A percentile compares a stretch with the other conserved stretches of the same genome.
Evolutionary conservation across 2,113 vertebrate genomes (phyloP).

Genomic region (Carassius gibelio): DNA sequence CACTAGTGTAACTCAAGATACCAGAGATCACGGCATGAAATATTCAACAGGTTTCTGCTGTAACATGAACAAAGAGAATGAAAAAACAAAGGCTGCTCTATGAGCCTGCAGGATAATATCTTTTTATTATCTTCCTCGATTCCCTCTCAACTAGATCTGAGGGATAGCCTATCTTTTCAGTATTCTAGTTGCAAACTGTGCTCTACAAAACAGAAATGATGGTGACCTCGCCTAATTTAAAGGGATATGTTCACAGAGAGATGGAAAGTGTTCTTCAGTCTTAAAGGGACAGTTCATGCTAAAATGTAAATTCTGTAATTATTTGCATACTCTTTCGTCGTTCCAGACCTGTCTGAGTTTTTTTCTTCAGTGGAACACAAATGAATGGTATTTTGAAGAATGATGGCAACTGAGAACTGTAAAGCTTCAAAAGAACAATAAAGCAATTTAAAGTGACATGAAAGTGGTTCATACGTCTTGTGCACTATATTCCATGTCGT

Average conservation of each 20-base stretch:
- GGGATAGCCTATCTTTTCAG: not conserved
- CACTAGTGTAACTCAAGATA: constrained; percentile 47
- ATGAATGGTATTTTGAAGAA: not conserved
- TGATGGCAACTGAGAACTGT: not conserved
- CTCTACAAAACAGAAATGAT: not conserved
- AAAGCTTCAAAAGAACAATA: not conserved
- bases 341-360: not conserved
- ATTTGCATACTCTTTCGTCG: not conserved
- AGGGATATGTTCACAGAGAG: not conserved
- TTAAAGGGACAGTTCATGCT: not conserved
- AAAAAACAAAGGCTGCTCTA: constrained; percentile 44
- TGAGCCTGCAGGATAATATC: constrained; percentile 30
- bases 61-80: constrained; percentile 32
- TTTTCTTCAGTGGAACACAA: not conserved
- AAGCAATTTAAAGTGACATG: not conserved
- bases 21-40: constrained; percentile 44
- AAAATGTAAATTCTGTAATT: not conserved
- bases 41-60: constrained; percentile 52
- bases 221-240: not conserved
- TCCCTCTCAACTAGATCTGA: constrained; percentile 4
- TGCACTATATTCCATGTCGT: not conserved
- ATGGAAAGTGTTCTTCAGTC: not conserved
- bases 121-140: constrained; percentile 14
- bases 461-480: not conserved
- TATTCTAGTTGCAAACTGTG: constrained; percentile 5